Base-by-base conservation (phyloP, 2,888 invertebrate genomes). In the Drosophila melanosoma region DNA sequence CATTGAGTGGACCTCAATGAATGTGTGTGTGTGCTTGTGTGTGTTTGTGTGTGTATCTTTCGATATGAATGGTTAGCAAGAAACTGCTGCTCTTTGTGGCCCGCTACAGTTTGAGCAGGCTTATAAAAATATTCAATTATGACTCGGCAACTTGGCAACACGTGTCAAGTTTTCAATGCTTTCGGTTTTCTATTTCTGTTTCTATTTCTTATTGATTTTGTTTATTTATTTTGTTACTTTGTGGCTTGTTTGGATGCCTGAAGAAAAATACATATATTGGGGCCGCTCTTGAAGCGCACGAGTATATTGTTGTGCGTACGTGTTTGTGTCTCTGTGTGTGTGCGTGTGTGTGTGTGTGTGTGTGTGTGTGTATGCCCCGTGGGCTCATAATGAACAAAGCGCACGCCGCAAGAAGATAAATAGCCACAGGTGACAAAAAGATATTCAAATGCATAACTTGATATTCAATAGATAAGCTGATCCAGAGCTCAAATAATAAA, bases 391-490 rank as follows among this genome's bases (percentile, higher is more conserved):
- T 56, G 59, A 59, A 79, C 51, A 51, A 64, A 68, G 65, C 72
- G 62, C 61, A 82, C 53, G 63, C 63, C 66, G 58, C 58, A 53
- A 59, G 40, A 69, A 71, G 83, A 82, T 79, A 87, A 87, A 85
- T 85, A 74, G 87, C 84, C 85, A 64, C 90, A 81, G 90, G 90
- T 85, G 85, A 85, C 85, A 85, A 85, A 85, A 81, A 40, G 70
- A 76, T 81, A 86, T 88, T 86, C 81, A 87, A 88, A 90, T 83
- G 85, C 83, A 88, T 80, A 87, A 86, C 89, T 85, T 85, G 90
- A 90, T 85, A 90, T 90, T 85, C 85, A 86, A 90, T 90, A 85
- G 85, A 89, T 85, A 85, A 89, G 74, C 84, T 70, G 67, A 72
- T 76, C 81, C 73, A 73, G 72, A 77, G 88, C 73, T 70, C 58